Conservation (phyloP, 1,140 invertebrate genomes). For the Spodoptera frugiperda region DNA sequence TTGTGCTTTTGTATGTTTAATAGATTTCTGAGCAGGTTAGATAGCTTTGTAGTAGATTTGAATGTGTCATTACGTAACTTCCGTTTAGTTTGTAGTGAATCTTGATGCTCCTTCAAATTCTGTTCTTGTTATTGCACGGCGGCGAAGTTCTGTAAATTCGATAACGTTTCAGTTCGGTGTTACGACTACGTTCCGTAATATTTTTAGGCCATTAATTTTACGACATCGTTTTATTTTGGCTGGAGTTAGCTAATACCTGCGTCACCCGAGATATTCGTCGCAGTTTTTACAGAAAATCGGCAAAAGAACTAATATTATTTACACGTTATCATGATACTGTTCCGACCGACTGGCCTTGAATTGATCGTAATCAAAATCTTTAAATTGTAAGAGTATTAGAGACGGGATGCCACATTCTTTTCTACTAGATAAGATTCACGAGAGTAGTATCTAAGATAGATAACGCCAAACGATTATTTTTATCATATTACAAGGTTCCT, state of each 20-base stretch:
- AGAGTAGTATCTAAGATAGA: too few relatives aligned
- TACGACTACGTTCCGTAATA: constrained; percentile 15
- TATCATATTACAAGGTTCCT: too few relatives aligned
- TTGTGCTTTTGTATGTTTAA: too few relatives aligned
- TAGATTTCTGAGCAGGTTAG: constrained; percentile 7
- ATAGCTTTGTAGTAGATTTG: constrained; percentile 1
- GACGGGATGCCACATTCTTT: too few relatives aligned
- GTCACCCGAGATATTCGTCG: not conserved
- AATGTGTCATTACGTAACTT: constrained; percentile 6
- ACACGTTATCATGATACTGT: too few relatives aligned
- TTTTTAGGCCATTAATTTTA: constrained; percentile 31
- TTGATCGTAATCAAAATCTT: too few relatives aligned
- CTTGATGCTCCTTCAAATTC: constrained; percentile 25
- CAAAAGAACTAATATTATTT: too few relatives aligned
- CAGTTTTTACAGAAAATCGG: not conserved
- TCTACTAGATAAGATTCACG: too few relatives aligned
- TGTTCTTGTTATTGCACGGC: constrained; percentile 14
- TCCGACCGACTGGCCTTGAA: too few relatives aligned
- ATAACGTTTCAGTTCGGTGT: constrained; percentile 20
- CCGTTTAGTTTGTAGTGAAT: constrained; percentile 11
- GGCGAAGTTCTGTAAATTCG: constrained; percentile 33
- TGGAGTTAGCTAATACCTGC: not conserved
- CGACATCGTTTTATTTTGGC: constrained; percentile 14
- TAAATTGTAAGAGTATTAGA: too few relatives aligned
- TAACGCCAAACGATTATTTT: too few relatives aligned